These are phyloP conservation scores for Mantis religiosa DNA, from an alignment of 2,888 invertebrate species.

Conservation along the genomic window DNA sequence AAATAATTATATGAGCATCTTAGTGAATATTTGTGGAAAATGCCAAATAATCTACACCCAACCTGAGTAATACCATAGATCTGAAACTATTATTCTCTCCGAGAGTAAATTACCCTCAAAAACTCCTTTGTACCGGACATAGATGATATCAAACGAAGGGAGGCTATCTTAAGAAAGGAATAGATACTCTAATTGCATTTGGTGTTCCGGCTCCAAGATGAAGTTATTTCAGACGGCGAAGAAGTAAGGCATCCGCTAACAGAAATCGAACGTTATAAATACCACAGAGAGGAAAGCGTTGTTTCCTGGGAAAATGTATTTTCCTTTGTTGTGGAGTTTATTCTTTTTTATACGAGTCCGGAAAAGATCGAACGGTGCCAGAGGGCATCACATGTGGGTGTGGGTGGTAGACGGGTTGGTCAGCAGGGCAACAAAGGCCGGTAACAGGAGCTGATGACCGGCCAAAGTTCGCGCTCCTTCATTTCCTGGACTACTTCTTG, in stretches of 20 bases:
- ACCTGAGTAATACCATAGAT: too few species aligned
- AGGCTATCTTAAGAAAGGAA: neutral
- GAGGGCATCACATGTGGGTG: neutral
- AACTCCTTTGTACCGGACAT: neutral
- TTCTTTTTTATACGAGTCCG: neutral
- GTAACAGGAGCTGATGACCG: neutral
- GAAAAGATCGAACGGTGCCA: neutral
- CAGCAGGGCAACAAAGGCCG: neutral
- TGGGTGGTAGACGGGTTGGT: neutral
- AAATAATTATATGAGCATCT: too few species aligned
- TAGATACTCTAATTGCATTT: neutral
- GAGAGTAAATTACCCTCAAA: neutral
- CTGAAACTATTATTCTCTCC: neutral
- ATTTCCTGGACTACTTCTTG: neutral
- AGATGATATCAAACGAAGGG: neutral
- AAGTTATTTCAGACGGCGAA: neutral
- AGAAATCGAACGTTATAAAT: neutral
- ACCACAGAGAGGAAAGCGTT: neutral
- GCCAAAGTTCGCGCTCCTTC: neutral
- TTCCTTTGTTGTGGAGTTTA: neutral
- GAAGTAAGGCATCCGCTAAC: neutral
- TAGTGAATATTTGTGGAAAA: too few species aligned
- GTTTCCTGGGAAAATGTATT: neutral
- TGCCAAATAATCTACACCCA: too few species aligned
- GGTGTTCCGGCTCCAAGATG: neutral